Percentiles rank a stretch among this genome's conserved stretches.
phyloP scores from a whole-genome alignment of 2,797 vertebrate genomes.

The Gallirallus australis region DNA sequence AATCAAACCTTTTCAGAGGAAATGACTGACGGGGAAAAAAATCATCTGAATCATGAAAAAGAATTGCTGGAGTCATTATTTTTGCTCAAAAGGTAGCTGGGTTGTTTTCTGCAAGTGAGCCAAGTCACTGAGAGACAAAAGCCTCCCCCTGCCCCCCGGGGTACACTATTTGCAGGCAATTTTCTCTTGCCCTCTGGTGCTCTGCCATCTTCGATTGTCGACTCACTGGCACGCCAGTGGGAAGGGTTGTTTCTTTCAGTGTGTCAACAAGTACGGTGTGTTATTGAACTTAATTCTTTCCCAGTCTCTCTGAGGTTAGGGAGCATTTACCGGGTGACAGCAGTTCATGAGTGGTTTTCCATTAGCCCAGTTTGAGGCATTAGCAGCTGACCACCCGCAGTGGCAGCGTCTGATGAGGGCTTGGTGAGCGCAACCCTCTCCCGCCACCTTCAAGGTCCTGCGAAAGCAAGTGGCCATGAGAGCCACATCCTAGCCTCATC shows the following conservation, averaged over 20 bases:
- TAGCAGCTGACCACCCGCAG: background rate
- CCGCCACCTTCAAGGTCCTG: background rate
- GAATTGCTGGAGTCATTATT: background rate
- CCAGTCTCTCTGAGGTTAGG: background rate
- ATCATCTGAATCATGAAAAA: background rate
- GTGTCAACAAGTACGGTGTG: rapidly evolving
- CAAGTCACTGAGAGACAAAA: background rate
- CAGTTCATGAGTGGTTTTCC: background rate
- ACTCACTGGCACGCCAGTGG: background rate
- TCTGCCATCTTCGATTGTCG: rapidly evolving
- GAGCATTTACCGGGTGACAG: rapidly evolving
- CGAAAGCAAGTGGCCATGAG: rapidly evolving
- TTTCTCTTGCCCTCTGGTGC: background rate
- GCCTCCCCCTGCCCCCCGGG: background rate
- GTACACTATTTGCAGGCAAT: background rate
- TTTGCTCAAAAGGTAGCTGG: background rate
- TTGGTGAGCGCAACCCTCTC: background rate
- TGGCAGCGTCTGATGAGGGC: rapidly evolving
- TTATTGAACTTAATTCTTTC: background rate
- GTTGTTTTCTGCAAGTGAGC: rapidly evolving
- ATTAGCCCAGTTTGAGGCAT: background rate
- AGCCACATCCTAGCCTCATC: background rate
- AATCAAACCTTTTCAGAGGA: background rate
- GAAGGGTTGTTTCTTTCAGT: background rate
- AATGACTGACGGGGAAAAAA: background rate